Evolutionary conservation across 2,113 vertebrate genomes (phyloP).

Genomic region (Alosa alosa): DNA sequence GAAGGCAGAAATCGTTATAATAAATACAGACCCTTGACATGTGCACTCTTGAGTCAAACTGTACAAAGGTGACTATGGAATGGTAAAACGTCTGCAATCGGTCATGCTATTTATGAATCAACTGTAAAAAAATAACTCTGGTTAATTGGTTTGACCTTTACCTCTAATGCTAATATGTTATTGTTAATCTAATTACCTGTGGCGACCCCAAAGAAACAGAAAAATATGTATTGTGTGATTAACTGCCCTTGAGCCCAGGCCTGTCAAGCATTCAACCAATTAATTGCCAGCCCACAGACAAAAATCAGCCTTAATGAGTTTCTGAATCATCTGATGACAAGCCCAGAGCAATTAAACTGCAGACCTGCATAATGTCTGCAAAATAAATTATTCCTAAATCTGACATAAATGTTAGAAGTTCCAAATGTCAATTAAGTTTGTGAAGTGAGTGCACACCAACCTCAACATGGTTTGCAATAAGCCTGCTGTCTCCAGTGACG

Average conservation of each 20-base stretch:
- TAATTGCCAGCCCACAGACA: neutral
- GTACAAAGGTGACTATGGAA: neutral
- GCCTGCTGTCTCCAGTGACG: conserved; percentile 84
- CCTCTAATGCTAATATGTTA: conserved; percentile 9
- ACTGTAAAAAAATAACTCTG: neutral
- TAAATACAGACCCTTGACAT: neutral
- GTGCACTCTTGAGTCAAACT: neutral
- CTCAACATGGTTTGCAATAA: conserved; percentile 89
- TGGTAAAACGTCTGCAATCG: neutral
- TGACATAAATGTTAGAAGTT: neutral
- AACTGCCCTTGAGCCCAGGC: conserved; percentile 32
- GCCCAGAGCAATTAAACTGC: neutral
- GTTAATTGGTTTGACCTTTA: conserved; percentile 23
- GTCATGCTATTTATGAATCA: neutral
- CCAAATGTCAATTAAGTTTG: neutral
- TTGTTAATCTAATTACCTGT: neutral
- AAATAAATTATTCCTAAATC: neutral
- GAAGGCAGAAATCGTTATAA: neutral
- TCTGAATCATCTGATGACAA: neutral
- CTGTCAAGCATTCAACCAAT: neutral
- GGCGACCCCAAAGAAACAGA: conserved; percentile 22
- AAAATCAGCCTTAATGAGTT: neutral
- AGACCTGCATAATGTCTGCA: neutral
- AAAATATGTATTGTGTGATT: conserved; percentile 4
- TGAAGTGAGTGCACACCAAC: conserved; percentile 54